phyloP scores from a whole-genome alignment of 1,140 invertebrate species.

The Plutomurus gul region DNA sequence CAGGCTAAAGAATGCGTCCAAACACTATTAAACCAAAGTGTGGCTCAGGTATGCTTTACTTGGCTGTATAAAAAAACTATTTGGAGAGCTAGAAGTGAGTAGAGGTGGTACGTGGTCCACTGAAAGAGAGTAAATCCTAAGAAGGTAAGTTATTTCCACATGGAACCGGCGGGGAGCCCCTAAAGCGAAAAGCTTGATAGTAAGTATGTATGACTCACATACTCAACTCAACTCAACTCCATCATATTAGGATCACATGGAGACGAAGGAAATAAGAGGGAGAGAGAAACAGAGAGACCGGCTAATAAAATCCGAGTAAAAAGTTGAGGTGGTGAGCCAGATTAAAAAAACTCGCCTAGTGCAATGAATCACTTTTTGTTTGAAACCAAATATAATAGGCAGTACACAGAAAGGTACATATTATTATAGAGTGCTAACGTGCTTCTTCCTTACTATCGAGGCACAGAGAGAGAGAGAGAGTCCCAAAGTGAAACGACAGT shows the following conservation, averaged over 20 bases:
- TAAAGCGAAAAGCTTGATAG: neutral
- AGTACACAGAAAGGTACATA: no score
- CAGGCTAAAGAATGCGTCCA: neutral
- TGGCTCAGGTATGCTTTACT: neutral
- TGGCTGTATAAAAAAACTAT: no score
- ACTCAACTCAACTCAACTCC: neutral
- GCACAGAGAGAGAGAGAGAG: no score
- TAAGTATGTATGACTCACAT: neutral
- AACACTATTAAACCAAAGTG: neutral
- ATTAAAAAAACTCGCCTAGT: conserved; percentile 12
- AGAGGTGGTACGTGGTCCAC: neutral
- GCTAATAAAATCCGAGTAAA: neutral
- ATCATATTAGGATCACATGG: neutral
- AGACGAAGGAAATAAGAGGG: neutral
- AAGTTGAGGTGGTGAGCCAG: neutral
- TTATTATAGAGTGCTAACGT: no score
- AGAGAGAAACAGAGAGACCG: neutral
- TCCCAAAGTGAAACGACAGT: no score
- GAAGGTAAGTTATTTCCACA: conserved; percentile 17
- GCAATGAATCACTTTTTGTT: neutral
- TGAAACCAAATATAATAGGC: neutral
- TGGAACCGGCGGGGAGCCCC: neutral
- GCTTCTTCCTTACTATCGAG: no score
- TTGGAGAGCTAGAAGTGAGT: neutral
- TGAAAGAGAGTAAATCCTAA: neutral